Evolutionary conservation across 2,888 invertebrate species (phyloP), one percentile per base, ranked within the genome.

Genomic region (Caenorhabditis plicata): DNA sequence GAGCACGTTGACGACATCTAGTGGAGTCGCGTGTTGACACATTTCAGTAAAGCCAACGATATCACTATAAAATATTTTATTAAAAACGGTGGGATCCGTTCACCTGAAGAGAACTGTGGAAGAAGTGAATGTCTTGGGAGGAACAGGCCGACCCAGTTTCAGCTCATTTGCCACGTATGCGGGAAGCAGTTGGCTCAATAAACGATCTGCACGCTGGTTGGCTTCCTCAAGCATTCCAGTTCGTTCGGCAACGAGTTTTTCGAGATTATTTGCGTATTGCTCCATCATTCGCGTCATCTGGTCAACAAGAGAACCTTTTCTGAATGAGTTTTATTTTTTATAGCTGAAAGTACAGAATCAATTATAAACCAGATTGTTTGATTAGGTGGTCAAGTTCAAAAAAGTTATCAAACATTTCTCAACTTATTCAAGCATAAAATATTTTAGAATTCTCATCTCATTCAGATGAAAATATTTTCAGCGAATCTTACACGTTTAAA

Each of bases 181-280:
- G 4, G 78, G 78, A 17, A 78, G 55, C 4, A 78, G 60, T 52
- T 80, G 78, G 36, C 67, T 61, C 11, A 78, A 60, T 0, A 78
- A 64, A 25, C 70, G 63, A 48, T 80, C 79, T 1, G 78, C 79
- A 45, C 73, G 49, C 4, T 57, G 45, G 39, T 78, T 80, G 1
- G 79, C 80, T 45, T 80, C 80, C 43, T 80, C 80, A 45, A 79
- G 61, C 77, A 80, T 75, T 55, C 75, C 77, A 20, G 80, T 80
- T 51, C 80, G 48, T 33, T 80, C 80, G 22, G 75, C 63, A 7
- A 80, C 80, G 7, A 80, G 26, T 36, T 80, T 79, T 55, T 80
- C 80, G 33, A 80, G 56, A 48, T 80, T 80, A 43, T 80, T 80
- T 11, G 80, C 77, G 40, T 79, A 79, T 44, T 76, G 63, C 40